Conservation (phyloP, 2,797 vertebrate genomes). For the Propithecus deckenii region DNA sequence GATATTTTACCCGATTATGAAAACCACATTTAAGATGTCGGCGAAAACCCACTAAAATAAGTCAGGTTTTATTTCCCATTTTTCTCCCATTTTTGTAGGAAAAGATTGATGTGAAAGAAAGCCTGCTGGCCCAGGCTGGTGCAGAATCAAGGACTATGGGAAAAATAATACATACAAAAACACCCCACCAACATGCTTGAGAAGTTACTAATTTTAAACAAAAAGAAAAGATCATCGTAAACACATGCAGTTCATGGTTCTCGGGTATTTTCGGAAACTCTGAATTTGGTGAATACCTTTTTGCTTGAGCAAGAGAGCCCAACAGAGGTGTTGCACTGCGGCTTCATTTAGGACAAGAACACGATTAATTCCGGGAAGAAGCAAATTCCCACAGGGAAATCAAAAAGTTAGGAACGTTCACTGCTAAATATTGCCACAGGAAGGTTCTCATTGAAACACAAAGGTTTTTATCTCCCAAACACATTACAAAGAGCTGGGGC, state of each 20-base stretch:
- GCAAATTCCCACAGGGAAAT: background rate
- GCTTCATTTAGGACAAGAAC: background rate
- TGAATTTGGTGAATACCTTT: background rate
- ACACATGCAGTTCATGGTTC: rapidly evolving
- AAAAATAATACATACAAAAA: background rate
- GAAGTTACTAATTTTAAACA: background rate
- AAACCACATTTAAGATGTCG: background rate
- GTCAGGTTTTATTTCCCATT: background rate
- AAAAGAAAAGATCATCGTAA: background rate
- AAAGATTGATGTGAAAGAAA: background rate
- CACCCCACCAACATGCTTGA: rapidly evolving
- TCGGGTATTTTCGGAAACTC: background rate
- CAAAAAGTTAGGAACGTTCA: background rate
- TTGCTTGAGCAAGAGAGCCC: background rate
- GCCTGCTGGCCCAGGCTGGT: rapidly evolving
- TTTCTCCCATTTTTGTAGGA: background rate
- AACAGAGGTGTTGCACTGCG: rapidly evolving
- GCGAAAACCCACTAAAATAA: background rate
- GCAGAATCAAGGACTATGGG: background rate
- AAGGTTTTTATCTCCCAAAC: background rate
- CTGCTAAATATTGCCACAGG: rapidly evolving
- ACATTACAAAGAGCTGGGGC: background rate
- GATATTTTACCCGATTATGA: background rate
- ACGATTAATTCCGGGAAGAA: background rate
- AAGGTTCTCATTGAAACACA: background rate